Evolutionary conservation across 2,888 invertebrate genomes (phyloP).

Genomic region (Dryocosmus kuriphilus): DNA sequence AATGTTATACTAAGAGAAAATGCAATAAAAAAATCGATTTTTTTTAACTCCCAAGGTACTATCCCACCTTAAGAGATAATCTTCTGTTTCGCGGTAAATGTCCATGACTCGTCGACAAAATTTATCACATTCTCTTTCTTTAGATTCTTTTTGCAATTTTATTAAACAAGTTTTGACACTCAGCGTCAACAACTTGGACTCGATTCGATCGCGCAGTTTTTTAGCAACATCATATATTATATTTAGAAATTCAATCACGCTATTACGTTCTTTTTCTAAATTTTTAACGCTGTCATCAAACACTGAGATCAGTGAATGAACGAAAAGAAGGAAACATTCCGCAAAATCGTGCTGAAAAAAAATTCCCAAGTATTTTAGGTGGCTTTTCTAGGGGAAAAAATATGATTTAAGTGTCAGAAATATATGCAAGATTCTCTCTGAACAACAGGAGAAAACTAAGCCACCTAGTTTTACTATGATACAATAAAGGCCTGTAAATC

Average conservation of each 20-base stretch:
- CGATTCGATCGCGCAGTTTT: slow-evolving; percentile 37
- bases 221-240: slow-evolving; percentile 20
- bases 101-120: not conserved
- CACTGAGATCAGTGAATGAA: slow-evolving; percentile 53
- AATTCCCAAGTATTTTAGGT: slow-evolving; percentile 45
- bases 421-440: too few relatives aligned
- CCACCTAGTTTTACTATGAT: too few relatives aligned
- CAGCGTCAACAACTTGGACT: slow-evolving; percentile 29
- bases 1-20: too few relatives aligned
- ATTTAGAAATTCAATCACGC: slow-evolving; percentile 40
- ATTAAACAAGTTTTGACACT: slow-evolving; percentile 8
- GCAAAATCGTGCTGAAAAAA: slow-evolving; percentile 55
- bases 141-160: not conserved
- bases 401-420: too few relatives aligned
- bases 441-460: too few relatives aligned
- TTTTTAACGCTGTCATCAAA: slow-evolving; percentile 49
- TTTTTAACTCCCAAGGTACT: too few relatives aligned
- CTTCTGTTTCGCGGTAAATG: too few relatives aligned
- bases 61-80: too few relatives aligned
- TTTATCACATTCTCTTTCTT: too few relatives aligned
- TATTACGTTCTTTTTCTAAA: slow-evolving; percentile 52
- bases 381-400: too few relatives aligned
- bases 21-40: too few relatives aligned
- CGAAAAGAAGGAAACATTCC: slow-evolving; percentile 53
- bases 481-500: too few relatives aligned